Conservation (phyloP, 2,888 invertebrate species). For the Colostygia pectinataria region DNA sequence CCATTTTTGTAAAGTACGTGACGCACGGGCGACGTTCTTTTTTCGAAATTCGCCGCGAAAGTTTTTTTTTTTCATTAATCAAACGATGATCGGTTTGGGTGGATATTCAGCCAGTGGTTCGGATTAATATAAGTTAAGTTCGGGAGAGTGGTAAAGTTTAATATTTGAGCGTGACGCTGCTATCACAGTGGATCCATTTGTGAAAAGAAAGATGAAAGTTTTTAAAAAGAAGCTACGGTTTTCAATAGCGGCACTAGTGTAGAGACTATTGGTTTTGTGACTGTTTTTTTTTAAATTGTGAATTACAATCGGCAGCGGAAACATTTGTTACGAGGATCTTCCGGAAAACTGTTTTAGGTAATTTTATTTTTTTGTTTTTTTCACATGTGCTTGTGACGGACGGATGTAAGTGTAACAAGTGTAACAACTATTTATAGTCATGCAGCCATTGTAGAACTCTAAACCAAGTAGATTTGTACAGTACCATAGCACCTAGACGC, state of each 20-base stretch:
- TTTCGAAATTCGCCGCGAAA: constrained; percentile 65
- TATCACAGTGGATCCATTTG: constrained; percentile 69
- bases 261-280: constrained; percentile 15
- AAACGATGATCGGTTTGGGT: constrained; percentile 52
- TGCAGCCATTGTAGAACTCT: too few relatives aligned
- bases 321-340: constrained; percentile 12
- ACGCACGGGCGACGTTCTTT: constrained; percentile 54
- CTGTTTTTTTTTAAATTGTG: constrained; percentile 9
- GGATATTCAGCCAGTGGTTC: constrained; percentile 46
- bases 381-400: too few relatives aligned
- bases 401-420: too few relatives aligned
- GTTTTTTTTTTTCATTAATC: constrained; percentile 50
- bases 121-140: constrained; percentile 31
- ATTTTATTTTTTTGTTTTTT: constrained; percentile 3
- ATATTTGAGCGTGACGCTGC: constrained; percentile 18
- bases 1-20: constrained; percentile 55
- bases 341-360: constrained; percentile 19
- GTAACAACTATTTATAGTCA: too few relatives aligned
- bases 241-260: constrained; percentile 56
- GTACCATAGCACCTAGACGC: too few relatives aligned
- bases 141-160: constrained; percentile 26
- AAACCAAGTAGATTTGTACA: too few relatives aligned
- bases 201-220: constrained; percentile 78
- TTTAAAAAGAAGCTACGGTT: constrained; percentile 78
- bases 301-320: too few relatives aligned